These are phyloP conservation scores for Hylaea fasciaria DNA, from an alignment of 2,888 invertebrate genomes.

Conservation along the genomic window DNA sequence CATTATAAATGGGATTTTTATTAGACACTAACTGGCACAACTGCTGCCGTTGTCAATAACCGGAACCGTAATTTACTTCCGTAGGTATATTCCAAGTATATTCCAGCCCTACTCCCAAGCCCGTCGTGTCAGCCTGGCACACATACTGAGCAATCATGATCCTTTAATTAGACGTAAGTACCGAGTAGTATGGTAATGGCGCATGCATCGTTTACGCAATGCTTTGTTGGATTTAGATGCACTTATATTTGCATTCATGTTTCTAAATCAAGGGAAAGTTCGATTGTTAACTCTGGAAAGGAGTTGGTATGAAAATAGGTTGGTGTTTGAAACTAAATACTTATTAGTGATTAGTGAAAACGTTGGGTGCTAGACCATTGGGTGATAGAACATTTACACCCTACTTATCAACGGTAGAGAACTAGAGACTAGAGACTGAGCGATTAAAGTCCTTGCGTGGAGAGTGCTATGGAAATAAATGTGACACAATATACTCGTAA, in stretches of 20 bases:
- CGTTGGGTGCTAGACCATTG: too few relatives aligned
- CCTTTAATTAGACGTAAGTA: slow-evolving; percentile 74
- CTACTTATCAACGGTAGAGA: too few relatives aligned
- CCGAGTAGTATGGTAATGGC: slow-evolving; percentile 55
- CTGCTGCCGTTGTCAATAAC: too few relatives aligned
- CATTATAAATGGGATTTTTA: too few relatives aligned
- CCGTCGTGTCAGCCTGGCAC: slow-evolving; percentile 60
- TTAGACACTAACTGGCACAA: too few relatives aligned
- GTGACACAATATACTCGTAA: too few relatives aligned
- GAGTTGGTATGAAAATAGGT: slow-evolving; percentile 1
- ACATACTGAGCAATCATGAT: slow-evolving; percentile 60
- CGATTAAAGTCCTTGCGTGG: too few relatives aligned
- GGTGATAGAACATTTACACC: too few relatives aligned
- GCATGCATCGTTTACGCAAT: slow-evolving; percentile 62
- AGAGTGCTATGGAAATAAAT: too few relatives aligned
- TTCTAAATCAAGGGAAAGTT: slow-evolving; percentile 37
- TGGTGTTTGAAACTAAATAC: slow-evolving; percentile 8
- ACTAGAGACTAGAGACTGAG: too few relatives aligned
- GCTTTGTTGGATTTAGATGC: slow-evolving; percentile 50
- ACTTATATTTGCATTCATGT: slow-evolving; percentile 39
- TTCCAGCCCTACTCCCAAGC: slow-evolving; percentile 43
- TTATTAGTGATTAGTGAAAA: not conserved
- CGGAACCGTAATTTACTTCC: too few relatives aligned
- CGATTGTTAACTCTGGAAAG: slow-evolving; percentile 17
- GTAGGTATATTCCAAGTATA: too few relatives aligned